Conservation (phyloP, 2,797 vertebrate species). For the Dendrocincla tyrannina region DNA sequence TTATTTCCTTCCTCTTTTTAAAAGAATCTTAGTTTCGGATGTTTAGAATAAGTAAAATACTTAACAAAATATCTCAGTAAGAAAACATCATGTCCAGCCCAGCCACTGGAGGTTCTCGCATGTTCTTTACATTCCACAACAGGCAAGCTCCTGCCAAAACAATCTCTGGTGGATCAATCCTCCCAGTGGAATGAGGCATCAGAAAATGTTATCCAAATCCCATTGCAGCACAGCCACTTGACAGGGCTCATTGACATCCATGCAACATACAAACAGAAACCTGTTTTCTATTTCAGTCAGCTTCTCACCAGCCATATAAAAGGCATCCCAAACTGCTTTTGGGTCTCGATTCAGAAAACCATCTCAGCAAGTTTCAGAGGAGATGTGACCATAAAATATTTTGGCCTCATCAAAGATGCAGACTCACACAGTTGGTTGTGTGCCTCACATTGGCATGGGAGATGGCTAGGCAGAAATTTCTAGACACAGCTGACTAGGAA, state of each 20-base stretch:
- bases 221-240: not conserved
- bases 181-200: not conserved
- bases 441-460: not conserved
- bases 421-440: not conserved
- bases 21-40: not conserved
- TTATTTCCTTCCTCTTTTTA: not conserved
- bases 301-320: not conserved
- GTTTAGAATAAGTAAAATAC: not conserved
- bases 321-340: not conserved
- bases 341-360: not conserved
- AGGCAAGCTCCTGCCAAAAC: slow-evolving; percentile 4
- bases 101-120: not conserved
- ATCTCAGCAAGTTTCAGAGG: not conserved
- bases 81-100: not conserved
- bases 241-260: not conserved
- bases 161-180: not conserved
- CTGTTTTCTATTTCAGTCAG: not conserved
- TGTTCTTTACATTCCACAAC: not conserved
- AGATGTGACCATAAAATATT: not conserved
- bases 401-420: not conserved
- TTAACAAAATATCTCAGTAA: not conserved
- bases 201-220: slow-evolving; percentile 31
- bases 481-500: not conserved
- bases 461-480: not conserved
- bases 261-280: not conserved